Conservation (phyloP, 64 coral and sea anemone species). For the Trachythela sp. region DNA sequence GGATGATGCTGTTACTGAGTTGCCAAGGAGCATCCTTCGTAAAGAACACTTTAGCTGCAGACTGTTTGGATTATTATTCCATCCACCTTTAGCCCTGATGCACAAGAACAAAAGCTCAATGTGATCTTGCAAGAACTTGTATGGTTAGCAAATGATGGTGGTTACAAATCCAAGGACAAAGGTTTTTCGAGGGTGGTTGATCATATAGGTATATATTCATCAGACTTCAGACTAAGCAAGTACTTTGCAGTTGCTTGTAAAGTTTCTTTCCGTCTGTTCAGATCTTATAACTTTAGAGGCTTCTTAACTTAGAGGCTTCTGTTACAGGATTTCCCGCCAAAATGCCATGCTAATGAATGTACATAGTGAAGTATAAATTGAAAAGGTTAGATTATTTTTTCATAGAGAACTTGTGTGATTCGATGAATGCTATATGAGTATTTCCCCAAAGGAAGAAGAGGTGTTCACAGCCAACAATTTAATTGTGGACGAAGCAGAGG, state of each 20-base stretch:
- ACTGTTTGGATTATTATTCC: constrained; percentile 1
- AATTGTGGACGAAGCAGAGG: no score
- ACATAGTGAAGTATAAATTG: no score
- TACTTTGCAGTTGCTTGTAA: not conserved
- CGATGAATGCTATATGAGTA: no score
- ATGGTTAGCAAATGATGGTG: not conserved
- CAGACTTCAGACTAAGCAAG: not conserved
- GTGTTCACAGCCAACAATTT: no score
- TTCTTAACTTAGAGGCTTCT: not conserved
- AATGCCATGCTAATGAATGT: no score
- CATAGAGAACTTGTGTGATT: no score
- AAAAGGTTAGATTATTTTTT: no score
- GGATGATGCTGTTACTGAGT: not conserved
- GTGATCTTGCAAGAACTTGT: not conserved
- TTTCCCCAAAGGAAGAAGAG: no score
- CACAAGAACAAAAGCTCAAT: not conserved
- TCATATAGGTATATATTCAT: not conserved
- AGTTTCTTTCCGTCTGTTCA: not conserved
- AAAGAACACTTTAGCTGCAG: no score
- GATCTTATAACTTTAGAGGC: not conserved
- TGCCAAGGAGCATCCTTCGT: not conserved
- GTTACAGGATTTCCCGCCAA: not conserved
- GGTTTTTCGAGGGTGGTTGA: not conserved
- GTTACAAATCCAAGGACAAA: no score
- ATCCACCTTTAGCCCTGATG: not conserved